Conservation (phyloP, 2,797 vertebrate species). For the Todus mexicanus region DNA sequence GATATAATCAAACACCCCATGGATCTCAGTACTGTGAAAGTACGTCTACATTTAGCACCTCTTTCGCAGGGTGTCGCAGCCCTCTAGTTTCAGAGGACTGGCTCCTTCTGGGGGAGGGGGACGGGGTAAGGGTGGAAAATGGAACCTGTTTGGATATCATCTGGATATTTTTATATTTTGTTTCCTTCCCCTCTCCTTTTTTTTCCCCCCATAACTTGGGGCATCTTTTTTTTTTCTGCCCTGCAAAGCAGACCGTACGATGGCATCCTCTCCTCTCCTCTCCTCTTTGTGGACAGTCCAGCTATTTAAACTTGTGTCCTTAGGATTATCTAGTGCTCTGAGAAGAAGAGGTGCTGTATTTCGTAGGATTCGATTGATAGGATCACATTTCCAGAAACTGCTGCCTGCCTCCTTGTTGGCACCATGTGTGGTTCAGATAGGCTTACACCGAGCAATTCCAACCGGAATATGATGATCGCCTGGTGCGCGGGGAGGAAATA, state of each 20-base stretch:
- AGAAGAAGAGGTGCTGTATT: slow-evolving; percentile 31
- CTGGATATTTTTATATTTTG: not conserved
- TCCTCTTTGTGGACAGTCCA: not conserved
- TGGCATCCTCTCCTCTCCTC: not conserved
- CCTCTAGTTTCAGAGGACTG: not conserved
- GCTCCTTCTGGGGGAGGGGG: not conserved
- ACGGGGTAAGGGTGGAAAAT: not conserved
- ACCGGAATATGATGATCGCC: not conserved
- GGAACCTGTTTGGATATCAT: not conserved
- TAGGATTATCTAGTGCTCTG: slow-evolving; percentile 1
- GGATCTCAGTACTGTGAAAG: slow-evolving; percentile 96
- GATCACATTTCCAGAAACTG: slow-evolving; percentile 15
- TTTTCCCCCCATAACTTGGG: not conserved
- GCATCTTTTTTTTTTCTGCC: not conserved
- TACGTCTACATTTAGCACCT: slow-evolving; percentile 56
- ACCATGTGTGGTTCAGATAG: not conserved
- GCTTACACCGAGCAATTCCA: slow-evolving; percentile 1
- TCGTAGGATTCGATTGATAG: not conserved
- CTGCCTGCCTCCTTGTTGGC: not conserved
- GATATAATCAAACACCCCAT: slow-evolving; percentile 98
- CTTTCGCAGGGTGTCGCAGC: not conserved
- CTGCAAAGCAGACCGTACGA: not conserved
- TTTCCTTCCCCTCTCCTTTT: not conserved
- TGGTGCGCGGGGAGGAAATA: not conserved
- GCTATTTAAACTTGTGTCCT: not conserved